These are phyloP conservation scores for Cataglyphis hispanica DNA, from an alignment of 1,140 invertebrate species.

Conservation along the genomic window DNA sequence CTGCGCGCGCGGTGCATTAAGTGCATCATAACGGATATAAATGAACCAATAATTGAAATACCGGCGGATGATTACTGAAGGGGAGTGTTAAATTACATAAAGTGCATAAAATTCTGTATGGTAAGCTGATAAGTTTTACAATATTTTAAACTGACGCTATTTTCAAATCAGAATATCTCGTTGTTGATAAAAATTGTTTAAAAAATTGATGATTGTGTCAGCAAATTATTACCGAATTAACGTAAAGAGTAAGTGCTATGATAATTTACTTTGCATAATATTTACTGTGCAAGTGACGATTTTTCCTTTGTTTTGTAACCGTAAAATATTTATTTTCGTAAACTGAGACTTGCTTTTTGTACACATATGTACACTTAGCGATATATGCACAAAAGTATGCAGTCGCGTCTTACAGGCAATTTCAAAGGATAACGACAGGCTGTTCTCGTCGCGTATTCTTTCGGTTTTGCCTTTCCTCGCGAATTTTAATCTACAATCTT, in stretches of 20 bases:
- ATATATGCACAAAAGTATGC: conserved; percentile 5
- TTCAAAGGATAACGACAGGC: conserved; percentile 15
- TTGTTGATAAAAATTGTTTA: neutral
- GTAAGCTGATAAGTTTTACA: neutral
- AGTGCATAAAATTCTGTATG: no score
- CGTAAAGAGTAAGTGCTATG: neutral
- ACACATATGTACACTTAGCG: neutral
- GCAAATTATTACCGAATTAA: no score
- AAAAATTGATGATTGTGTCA: neutral
- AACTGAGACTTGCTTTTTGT: neutral
- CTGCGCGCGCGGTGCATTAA: conserved; percentile 37
- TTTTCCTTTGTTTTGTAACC: neutral
- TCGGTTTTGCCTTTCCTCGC: neutral
- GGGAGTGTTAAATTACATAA: conserved; percentile 6
- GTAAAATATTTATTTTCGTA: neutral
- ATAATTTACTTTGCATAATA: neutral
- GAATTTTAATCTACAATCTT: conserved; percentile 43
- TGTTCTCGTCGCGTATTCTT: neutral
- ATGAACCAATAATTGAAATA: conserved; percentile 58
- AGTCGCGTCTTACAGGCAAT: conserved; percentile 35
- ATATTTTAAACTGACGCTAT: neutral
- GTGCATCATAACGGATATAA: conserved; percentile 31
- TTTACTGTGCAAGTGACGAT: neutral
- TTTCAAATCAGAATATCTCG: neutral
- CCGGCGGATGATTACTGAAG: neutral